Evolutionary conservation across 2,888 invertebrate species (phyloP), one percentile per base, ranked within the genome.

Genomic region (Masnerella sp.): DNA sequence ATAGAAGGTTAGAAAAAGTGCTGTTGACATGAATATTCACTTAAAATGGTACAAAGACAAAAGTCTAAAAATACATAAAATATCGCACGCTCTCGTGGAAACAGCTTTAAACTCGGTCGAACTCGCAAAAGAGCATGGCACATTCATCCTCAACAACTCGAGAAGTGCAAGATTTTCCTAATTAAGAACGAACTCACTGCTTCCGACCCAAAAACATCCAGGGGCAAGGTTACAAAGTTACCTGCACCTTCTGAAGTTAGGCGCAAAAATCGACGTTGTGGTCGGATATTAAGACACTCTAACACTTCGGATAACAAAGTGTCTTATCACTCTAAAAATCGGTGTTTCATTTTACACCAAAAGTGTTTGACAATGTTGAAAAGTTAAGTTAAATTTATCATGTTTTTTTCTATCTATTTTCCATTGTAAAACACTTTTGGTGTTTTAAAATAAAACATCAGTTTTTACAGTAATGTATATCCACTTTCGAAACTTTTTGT

Each of bases 21-120:
- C 49, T 56, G 43, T 72, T 67, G 67, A 73, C 72, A 73, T 67
- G 67, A 49, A 68, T 74, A 69, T 74, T 58, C 59, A 51, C 64
- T 69, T 62, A 51, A 64, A 62, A 74, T 40, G 51, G 58, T 59
- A 64, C 64, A 64, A 59, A 74, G 64, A 69, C 58, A 69, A 73
- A 67, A 59, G 64, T 69, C 58, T 64, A 74, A 69, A 74, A 74
- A 74, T 69, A 74, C 58, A 68, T 59, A 58, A 74, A 69, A 69
- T 59, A 28, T 64, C 54, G 64, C 54, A 20, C 17, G 62, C 62
- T 51, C 56, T 61, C 68, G 47, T 22, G 25, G 68, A 62, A 68
- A 62, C 43, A 18, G 69, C 59, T 68, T 64, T 69, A 74, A 74
- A 69, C 25, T 69, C 69, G 74, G 69, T 69, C 62, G 73, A 73